A percentile compares a stretch with the other conserved stretches of the same genome.
Conservation (phyloP, 2,888 invertebrate genomes). For the Linnaemya vulpina region DNA sequence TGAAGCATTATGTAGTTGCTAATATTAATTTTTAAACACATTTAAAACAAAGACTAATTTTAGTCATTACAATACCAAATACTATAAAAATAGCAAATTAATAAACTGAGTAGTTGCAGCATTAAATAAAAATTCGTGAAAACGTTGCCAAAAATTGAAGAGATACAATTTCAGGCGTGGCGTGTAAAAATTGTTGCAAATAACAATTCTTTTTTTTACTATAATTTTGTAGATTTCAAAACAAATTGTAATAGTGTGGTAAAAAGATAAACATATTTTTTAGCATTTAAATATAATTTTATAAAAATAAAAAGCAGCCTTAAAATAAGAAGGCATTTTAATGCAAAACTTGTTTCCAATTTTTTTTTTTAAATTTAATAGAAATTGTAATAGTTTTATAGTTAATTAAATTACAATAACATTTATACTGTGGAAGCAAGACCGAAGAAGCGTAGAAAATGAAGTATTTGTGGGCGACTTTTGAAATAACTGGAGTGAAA, state of each 20-base stretch:
- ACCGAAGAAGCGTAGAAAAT: no score
- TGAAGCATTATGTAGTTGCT: conserved; percentile 40
- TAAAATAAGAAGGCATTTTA: not conserved
- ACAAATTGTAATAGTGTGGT: not conserved
- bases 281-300: not conserved
- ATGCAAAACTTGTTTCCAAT: not conserved
- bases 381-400: no score
- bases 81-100: not conserved
- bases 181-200: conserved; percentile 62
- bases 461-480: no score
- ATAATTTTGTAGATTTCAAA: not conserved
- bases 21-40: conserved; percentile 60
- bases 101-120: not conserved
- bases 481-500: no score
- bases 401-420: no score
- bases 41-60: conserved; percentile 21
- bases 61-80: not conserved
- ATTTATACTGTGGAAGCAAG: no score
- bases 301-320: not conserved
- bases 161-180: conserved; percentile 58
- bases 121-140: conserved; percentile 34
- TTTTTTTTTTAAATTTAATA: not conserved
- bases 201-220: conserved; percentile 23
- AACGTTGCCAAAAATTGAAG: conserved; percentile 35
- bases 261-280: not conserved